Evolutionary conservation across 2,113 vertebrate species (phyloP).

Genomic region (Solenodon paradoxus): DNA sequence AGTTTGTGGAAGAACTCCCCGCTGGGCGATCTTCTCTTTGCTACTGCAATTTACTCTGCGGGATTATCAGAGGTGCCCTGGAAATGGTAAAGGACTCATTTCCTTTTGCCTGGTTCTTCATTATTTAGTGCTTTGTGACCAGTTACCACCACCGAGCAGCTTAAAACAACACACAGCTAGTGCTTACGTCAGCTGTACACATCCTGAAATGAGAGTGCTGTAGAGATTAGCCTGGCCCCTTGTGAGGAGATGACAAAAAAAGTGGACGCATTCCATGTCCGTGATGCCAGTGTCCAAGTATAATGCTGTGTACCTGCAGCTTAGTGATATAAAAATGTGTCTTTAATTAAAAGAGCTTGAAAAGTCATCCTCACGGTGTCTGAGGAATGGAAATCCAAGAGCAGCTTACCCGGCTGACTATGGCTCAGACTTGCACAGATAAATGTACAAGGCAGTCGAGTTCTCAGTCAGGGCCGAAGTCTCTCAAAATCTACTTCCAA

Average conservation of each 20-base stretch:
- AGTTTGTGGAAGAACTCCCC: constrained; percentile 86
- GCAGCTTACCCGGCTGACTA: not conserved
- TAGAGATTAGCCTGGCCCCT: not conserved
- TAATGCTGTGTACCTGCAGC: not conserved
- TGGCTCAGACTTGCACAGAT: not conserved
- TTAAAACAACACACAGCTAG: not conserved
- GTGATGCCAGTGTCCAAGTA: not conserved
- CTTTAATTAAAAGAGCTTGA: not conserved
- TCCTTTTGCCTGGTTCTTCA: not conserved
- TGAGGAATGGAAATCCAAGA: not conserved
- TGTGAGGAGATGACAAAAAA: not conserved
- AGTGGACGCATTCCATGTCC: not conserved
- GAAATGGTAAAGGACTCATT: constrained; percentile 82
- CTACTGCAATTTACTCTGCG: constrained; percentile 85
- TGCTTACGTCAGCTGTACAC: not conserved
- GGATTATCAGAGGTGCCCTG: constrained; percentile 86
- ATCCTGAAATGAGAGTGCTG: not conserved
- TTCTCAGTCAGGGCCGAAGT: too few species aligned
- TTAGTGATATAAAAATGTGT: not conserved
- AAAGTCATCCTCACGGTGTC: not conserved
- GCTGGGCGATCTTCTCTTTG: constrained; percentile 81
- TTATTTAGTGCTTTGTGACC: not conserved
- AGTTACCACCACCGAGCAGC: not conserved
- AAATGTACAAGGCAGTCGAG: too few species aligned
- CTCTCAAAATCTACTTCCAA: not conserved